These are phyloP conservation scores for Spea hammondii DNA, from an alignment of 2,797 vertebrate genomes.

Conservation along the genomic window DNA sequence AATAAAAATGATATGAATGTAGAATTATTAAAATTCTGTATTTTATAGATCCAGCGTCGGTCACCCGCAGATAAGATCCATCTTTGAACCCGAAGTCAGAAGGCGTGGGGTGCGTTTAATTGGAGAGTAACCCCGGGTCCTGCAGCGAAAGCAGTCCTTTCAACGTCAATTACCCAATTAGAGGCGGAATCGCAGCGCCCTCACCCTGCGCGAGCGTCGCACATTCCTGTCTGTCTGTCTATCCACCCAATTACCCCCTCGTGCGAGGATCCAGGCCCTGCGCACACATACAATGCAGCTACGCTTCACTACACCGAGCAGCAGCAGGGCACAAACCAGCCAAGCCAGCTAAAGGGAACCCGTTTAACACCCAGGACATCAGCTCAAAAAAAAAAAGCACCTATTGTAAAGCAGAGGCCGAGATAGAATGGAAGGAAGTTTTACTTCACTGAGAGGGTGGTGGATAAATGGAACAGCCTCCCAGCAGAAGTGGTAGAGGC, in stretches of 20 bases:
- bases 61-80: too few species aligned
- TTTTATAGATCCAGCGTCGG: too few species aligned
- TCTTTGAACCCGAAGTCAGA: not conserved
- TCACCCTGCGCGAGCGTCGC: constrained; percentile 79
- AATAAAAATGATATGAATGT: too few species aligned
- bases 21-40: too few species aligned
- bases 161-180: constrained; percentile 76
- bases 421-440: too few species aligned
- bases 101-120: constrained; percentile 63
- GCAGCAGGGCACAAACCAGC: constrained; percentile 79
- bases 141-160: constrained; percentile 69
- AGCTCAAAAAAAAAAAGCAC: too few species aligned
- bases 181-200: constrained; percentile 69
- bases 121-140: constrained; percentile 71
- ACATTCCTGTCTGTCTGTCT: constrained; percentile 65
- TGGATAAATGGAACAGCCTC: too few species aligned
- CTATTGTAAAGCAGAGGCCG: too few species aligned
- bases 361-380: too few species aligned
- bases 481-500: too few species aligned
- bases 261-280: constrained; percentile 69
- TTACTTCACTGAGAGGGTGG: too few species aligned
- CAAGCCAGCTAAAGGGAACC: constrained; percentile 70
- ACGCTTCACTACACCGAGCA: constrained; percentile 92
- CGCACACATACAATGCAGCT: constrained; percentile 86
- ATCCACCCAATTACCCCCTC: constrained; percentile 93